Evolutionary conservation across 2,113 vertebrate species (phyloP), one percentile per base, ranked within the genome.

Genomic region (Scolopax mira): DNA sequence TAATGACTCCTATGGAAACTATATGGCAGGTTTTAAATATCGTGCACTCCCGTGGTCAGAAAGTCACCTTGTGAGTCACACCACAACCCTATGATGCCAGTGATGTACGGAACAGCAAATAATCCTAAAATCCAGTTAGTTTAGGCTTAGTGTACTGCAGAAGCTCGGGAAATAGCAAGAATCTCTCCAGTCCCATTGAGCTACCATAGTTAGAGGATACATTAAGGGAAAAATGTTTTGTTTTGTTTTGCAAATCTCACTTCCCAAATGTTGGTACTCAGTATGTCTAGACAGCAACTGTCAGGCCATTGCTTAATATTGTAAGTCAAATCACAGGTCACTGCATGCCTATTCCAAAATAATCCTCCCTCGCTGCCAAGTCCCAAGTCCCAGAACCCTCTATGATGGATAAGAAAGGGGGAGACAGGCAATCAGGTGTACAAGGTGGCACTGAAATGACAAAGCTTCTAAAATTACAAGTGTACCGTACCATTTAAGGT

Each of bases 41-140:
- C 24, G 13, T 58, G 17, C 70, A 48, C 39, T 61, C 13, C 62
- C 31, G 14, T 41, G 42, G 21, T 48, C 30, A 41, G 10, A 24
- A 93, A 93, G 16, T n/a, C n/a, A n/a, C n/a, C n/a, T n/a, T n/a
- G n/a, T n/a, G n/a, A n/a, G n/a, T n/a, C n/a, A n/a, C n/a, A n/a
- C n/a, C n/a, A n/a, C n/a, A n/a, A n/a, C 62, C 37, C 46, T 75
- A 9, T 57, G 64, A 79, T 89, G 44, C 33, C 33, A 93, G 30
- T 28, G 42, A 25, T 69, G 12, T 39, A 54, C 74, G 54, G 33
- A 96, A 72, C 7, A 93, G 33, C 39, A 93, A 55, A 19, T 79
- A 94, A 96, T 79, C 82, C 57, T 90, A 84, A 88, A 89, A 92
- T 79, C 27, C 89, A 81, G 72, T 87, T 66, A 69, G 13, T 22